Evolutionary conservation across 2,888 invertebrate genomes (phyloP).

Genomic region (Silvanus unidentatus): DNA sequence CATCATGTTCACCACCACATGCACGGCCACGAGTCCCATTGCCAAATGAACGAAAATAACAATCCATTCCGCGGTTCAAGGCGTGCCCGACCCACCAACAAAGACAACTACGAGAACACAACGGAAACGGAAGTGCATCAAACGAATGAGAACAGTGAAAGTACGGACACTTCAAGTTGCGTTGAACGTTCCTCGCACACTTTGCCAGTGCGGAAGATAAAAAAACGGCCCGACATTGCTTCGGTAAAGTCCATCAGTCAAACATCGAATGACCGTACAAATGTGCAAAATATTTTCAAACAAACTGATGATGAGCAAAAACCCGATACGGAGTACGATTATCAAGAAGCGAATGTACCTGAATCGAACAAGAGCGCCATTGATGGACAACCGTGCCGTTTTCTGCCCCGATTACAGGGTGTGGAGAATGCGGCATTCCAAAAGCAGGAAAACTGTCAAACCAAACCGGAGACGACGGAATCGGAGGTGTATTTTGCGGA

Average conservation of each 20-base stretch:
- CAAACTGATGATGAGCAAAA: constrained; percentile 29
- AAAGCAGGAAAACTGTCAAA: constrained; percentile 57
- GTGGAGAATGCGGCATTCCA: constrained; percentile 75
- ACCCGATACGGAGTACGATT: constrained; percentile 41
- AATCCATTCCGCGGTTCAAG: constrained; percentile 37
- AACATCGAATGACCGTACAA: constrained; percentile 36
- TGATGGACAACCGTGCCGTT: constrained; percentile 37
- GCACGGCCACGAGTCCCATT: constrained; percentile 44
- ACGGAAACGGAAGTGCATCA: constrained; percentile 44
- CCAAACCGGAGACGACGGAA: constrained; percentile 59
- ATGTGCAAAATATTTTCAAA: constrained; percentile 47
- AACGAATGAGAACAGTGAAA: constrained; percentile 45
- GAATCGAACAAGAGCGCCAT: constrained; percentile 14
- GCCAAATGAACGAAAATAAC: constrained; percentile 43
- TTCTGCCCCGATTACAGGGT: constrained; percentile 55
- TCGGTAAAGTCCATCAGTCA: constrained; percentile 44
- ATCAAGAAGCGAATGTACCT: constrained; percentile 36
- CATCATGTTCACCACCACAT: constrained; percentile 43
- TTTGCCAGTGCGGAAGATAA: constrained; percentile 52
- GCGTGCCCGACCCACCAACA: constrained; percentile 36
- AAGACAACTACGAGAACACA: constrained; percentile 54
- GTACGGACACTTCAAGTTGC: constrained; percentile 45
- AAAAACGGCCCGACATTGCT: constrained; percentile 50
- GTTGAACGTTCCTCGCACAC: constrained; percentile 51
- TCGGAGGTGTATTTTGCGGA: constrained; percentile 84